Conservation (phyloP, 2,797 vertebrate species). For the Erithacus rubecula region DNA sequence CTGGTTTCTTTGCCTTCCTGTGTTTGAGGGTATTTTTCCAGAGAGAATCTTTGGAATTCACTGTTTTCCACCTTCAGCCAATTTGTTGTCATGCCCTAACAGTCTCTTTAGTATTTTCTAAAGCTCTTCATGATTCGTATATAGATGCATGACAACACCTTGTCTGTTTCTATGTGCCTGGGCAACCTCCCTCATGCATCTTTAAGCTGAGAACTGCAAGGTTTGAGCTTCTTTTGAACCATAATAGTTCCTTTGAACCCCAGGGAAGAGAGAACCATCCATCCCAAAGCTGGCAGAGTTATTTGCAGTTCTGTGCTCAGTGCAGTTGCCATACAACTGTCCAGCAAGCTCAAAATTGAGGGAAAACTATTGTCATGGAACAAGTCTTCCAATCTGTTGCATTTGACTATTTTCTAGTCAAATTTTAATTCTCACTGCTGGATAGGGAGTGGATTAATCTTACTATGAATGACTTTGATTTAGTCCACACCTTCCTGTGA, state of each 20-base stretch:
- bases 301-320: background rate
- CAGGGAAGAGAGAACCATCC: background rate
- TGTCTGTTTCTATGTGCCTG: background rate
- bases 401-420: background rate
- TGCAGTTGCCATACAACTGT: background rate
- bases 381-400: background rate
- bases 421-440: background rate
- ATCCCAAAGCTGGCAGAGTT: background rate
- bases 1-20: background rate
- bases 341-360: background rate
- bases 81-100: background rate
- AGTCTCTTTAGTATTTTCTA: background rate
- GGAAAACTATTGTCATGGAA: background rate
- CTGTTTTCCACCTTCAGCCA: background rate
- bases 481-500: background rate
- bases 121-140: background rate
- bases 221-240: background rate
- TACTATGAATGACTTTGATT: background rate
- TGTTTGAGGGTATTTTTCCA: background rate
- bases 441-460: background rate
- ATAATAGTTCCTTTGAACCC: background rate
- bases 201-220: background rate
- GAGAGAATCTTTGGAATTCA: background rate
- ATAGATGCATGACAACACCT: background rate
- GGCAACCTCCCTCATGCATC: background rate